Percentiles rank a stretch among this genome's conserved stretches.
These are phyloP conservation scores for Tiliacea citrago DNA, from an alignment of 2,888 invertebrate species.

Conservation along the genomic window DNA sequence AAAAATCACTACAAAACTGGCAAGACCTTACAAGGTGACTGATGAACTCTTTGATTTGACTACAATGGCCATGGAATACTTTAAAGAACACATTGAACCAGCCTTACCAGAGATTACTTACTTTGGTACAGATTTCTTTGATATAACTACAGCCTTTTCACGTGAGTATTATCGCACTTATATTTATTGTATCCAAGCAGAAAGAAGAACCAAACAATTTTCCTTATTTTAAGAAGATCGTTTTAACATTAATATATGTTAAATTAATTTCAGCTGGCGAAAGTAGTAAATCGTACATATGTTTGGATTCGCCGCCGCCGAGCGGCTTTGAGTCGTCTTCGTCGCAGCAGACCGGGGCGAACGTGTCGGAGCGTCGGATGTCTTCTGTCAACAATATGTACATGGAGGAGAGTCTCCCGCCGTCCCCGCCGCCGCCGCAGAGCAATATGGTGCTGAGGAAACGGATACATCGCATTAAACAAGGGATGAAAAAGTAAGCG, in stretches of 20 bases:
- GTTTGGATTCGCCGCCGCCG: slow-evolving; percentile 91
- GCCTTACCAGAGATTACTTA: slow-evolving; percentile 96
- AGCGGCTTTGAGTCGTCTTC: slow-evolving; percentile 89
- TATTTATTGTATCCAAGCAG: slow-evolving; percentile 1
- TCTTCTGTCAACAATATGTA: slow-evolving; percentile 79
- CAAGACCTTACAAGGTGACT: slow-evolving; percentile 97
- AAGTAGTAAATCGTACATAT: slow-evolving; percentile 90
- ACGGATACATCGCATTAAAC: slow-evolving; percentile 96
- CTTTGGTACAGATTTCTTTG: slow-evolving; percentile 96
- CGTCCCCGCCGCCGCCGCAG: slow-evolving; percentile 93
- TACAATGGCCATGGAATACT: slow-evolving; percentile 99
- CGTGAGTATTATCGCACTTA: slow-evolving; percentile 87
- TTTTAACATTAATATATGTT: slow-evolving; percentile 15
- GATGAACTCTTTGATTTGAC: slow-evolving; percentile 98
- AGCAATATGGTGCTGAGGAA: slow-evolving; percentile 96
- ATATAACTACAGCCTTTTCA: slow-evolving; percentile 93
- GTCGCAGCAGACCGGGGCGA: slow-evolving; percentile 85
- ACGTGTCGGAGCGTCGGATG: slow-evolving; percentile 87
- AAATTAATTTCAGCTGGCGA: slow-evolving; percentile 85
- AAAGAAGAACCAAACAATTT: background rate
- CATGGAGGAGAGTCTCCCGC: slow-evolving; percentile 88
- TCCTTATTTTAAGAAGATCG: background rate
- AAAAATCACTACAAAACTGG: slow-evolving; percentile 95
- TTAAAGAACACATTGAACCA: slow-evolving; percentile 98
- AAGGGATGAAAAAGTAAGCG: slow-evolving; percentile 95